Conservation (phyloP, 1,140 invertebrate genomes). For the Venturia canescens region DNA sequence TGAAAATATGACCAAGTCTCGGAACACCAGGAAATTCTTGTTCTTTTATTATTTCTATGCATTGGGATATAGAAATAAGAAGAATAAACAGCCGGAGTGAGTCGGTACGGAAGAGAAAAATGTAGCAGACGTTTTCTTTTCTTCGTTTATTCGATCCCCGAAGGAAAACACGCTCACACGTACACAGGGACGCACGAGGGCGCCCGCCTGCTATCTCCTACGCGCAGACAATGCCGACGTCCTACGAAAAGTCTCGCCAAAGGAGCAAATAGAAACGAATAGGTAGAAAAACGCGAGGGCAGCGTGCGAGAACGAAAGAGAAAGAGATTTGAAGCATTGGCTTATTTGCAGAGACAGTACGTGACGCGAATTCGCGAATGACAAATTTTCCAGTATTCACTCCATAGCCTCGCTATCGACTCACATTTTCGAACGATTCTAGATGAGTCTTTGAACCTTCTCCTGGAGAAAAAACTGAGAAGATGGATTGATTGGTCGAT, state of each 20-base stretch:
- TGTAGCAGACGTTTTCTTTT: not conserved
- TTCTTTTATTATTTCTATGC: conserved; percentile 17
- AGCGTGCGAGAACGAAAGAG: not conserved
- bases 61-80: not conserved
- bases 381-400: not conserved
- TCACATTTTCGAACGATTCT: not conserved
- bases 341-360: not conserved
- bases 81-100: not conserved
- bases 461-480: not conserved
- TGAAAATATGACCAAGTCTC: not conserved
- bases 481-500: too few relatives aligned
- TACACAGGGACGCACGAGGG: too few relatives aligned
- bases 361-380: conserved; percentile 5
- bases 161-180: not conserved
- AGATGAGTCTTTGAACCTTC: not conserved
- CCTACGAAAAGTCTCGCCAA: not conserved
- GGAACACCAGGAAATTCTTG: not conserved
- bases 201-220: too few relatives aligned
- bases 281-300: too few relatives aligned
- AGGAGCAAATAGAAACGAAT: not conserved
- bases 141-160: not conserved
- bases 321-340: not conserved
- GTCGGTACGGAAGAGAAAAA: not conserved
- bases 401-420: not conserved
- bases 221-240: not conserved